Conservation (phyloP, 2,113 vertebrate genomes). For the Pagrus major region DNA sequence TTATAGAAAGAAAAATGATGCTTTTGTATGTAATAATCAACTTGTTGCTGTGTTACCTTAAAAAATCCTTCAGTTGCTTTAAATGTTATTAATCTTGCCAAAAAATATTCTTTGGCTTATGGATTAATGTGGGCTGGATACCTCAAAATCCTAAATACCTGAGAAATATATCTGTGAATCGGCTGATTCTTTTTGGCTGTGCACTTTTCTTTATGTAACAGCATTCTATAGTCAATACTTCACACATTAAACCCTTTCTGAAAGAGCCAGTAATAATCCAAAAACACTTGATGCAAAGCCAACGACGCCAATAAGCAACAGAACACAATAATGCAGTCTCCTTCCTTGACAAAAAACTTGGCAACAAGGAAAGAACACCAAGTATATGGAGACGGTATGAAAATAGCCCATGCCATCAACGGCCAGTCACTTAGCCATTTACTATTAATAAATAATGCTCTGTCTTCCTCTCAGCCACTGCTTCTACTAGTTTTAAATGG, state of each 20-base stretch:
- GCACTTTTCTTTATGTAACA: slow-evolving; percentile 17
- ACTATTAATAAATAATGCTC: slow-evolving; percentile 74
- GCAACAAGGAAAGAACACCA: slow-evolving; percentile 37
- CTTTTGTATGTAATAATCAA: slow-evolving; percentile 15
- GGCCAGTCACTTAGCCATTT: slow-evolving; percentile 71
- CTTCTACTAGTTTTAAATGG: slow-evolving; percentile 67
- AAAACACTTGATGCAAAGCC: slow-evolving; percentile 25
- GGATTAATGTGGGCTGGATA: neutral
- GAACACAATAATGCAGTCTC: slow-evolving; percentile 1
- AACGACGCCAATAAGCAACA: slow-evolving; percentile 22
- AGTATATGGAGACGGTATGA: slow-evolving; percentile 42
- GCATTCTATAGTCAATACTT: slow-evolving; percentile 19
- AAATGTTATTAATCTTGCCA: neutral
- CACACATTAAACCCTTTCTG: neutral
- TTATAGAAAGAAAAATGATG: neutral
- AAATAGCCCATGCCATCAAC: slow-evolving; percentile 71
- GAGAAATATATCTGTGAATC: neutral
- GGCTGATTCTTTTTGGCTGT: slow-evolving; percentile 11
- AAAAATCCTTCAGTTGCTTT: neutral
- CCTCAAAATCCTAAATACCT: slow-evolving; percentile 12
- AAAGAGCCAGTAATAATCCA: slow-evolving; percentile 16
- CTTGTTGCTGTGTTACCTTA: neutral
- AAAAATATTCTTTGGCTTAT: neutral
- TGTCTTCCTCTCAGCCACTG: slow-evolving; percentile 54
- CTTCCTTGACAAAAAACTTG: slow-evolving; percentile 8